Conservation (phyloP, 2,888 invertebrate genomes). For the Drosophila cognata region DNA sequence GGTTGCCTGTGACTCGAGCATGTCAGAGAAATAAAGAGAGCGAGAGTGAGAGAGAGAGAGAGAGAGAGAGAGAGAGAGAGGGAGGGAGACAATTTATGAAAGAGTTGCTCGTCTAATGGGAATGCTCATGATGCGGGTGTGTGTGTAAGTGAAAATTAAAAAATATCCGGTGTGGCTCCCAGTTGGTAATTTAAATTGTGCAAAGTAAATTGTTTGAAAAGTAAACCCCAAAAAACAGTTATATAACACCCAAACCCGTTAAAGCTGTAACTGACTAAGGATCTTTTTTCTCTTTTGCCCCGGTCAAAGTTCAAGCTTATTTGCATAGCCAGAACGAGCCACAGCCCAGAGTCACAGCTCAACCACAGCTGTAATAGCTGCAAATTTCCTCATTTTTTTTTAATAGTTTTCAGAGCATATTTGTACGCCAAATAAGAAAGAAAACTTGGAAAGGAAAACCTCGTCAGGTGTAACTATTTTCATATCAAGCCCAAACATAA, state of each 20-base stretch:
- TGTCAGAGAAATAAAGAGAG: not conserved
- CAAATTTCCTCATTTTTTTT: not conserved
- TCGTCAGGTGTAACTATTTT: conserved; percentile 38
- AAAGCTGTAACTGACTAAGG: conserved; percentile 22
- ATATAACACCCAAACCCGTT: not conserved
- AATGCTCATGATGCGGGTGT: conserved; percentile 15
- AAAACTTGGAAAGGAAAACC: not conserved
- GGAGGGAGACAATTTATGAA: not conserved
- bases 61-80: not conserved
- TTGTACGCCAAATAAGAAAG: not conserved
- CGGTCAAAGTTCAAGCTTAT: conserved; percentile 41
- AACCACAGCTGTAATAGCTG: not conserved
- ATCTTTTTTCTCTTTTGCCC: conserved; percentile 1
- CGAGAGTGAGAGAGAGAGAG: no score
- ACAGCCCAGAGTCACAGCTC: conserved; percentile 11
- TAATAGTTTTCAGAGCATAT: not conserved
- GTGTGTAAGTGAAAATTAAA: not conserved
- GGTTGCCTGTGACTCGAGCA: conserved; percentile 39
- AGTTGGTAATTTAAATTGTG: conserved; percentile 42
- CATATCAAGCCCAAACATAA: conserved; percentile 40
- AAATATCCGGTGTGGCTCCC: not conserved
- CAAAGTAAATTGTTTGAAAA: conserved; percentile 67
- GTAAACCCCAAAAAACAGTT: not conserved
- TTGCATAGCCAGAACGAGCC: conserved; percentile 12
- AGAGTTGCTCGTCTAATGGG: not conserved